Base-by-base conservation (phyloP, 2,888 invertebrate genomes). In the Drosophila formosana region DNA sequence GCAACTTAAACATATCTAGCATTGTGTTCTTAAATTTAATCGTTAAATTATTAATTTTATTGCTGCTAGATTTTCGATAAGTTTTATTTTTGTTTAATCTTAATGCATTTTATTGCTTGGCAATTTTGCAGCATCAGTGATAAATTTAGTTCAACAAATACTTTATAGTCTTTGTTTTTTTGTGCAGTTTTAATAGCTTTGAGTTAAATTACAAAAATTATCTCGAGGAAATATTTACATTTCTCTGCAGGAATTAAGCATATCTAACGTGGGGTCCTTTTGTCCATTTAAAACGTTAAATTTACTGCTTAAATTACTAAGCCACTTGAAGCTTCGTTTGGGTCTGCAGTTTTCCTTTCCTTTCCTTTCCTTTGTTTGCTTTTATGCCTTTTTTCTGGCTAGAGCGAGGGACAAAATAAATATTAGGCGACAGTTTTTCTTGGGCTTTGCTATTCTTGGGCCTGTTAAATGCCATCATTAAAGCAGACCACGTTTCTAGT, bases 381-480 rank as follows among this genome's bases (percentile, higher is more conserved):
- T 47, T 58, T 49, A 34, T 26, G 25, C 26, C 18, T 32, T 66
- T 63, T 41, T 47, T 50, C 43, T 23, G 37, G 9, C 37, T 30
- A 41, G 25, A 52, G 28, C 26, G 32, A 47, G 26, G 43, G 43
- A 37, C 53, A 60, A 69, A 79, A 86, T 72, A 88, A 72, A 85
- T 67, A 82, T 73, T 73, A 39, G 83, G 62, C 77, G 73, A 82
- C 80, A 73, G 63, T 79, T 79, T 66, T 64, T 72, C 45, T 61
- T 61, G 51, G 39, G 26, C 37, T 61, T 45, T 58, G 66, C 55
- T 72, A 47, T 61, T 72, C 55, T 69, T 56, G 50, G 62, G 74
- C 58, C 66, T 43, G 52, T 43, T 58, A 52, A 62, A 63, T 62
- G 46, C 56, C 68, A 71, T 75, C 80, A 82, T 82, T 85, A 83